Percentiles rank a stretch among this genome's conserved stretches.
Conservation (phyloP, 2,888 invertebrate species). For the Campoplex nolae region DNA sequence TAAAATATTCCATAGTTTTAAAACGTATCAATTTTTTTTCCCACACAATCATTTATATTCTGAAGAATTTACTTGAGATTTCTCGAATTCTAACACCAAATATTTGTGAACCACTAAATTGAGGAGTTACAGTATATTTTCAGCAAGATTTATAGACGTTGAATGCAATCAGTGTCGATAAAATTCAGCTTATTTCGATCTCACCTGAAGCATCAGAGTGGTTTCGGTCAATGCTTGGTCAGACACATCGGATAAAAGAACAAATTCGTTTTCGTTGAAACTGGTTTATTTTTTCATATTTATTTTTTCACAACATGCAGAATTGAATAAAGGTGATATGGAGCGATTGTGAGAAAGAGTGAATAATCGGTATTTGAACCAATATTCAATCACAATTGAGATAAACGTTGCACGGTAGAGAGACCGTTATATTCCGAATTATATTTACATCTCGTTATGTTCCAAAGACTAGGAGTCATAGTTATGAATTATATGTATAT, state of each 20-base stretch:
- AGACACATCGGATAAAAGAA: background rate
- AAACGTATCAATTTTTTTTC: background rate
- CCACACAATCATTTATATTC: background rate
- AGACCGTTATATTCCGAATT: conserved; percentile 8
- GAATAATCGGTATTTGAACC: background rate
- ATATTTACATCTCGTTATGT: conserved; percentile 28
- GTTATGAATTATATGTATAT: background rate
- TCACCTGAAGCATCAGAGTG: background rate
- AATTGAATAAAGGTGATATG: background rate
- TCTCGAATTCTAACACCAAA: background rate
- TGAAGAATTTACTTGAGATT: background rate
- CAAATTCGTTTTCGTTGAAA: background rate
- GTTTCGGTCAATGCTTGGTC: conserved; percentile 28
- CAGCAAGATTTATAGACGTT: background rate
- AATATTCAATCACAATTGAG: background rate
- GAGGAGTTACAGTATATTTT: background rate
- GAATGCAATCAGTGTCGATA: background rate
- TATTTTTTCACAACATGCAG: no score
- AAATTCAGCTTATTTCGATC: background rate
- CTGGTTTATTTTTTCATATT: background rate
- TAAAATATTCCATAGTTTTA: background rate
- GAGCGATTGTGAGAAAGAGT: conserved; percentile 3
- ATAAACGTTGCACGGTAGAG: background rate
- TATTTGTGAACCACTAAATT: background rate
- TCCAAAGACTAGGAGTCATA: background rate